phyloP scores from a whole-genome alignment of 2,797 vertebrate genomes.

The Poecilia wingei region DNA sequence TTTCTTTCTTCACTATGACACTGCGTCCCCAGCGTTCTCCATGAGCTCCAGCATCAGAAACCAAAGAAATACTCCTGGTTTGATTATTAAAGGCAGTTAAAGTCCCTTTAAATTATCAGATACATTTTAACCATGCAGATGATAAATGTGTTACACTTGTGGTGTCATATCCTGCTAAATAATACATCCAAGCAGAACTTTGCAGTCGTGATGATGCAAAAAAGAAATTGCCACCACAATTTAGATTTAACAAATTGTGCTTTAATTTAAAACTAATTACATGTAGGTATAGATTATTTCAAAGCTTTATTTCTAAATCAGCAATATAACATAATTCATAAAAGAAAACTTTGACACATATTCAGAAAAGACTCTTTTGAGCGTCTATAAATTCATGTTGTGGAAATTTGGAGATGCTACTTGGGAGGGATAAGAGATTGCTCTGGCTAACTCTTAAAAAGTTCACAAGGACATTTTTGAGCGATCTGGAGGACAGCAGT shows the following conservation, averaged over 20 bases:
- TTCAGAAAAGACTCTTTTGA: neutral
- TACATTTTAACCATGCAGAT: neutral
- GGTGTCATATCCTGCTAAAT: neutral
- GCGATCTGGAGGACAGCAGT: neutral
- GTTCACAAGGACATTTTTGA: neutral
- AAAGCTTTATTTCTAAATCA: neutral
- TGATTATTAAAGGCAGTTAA: neutral
- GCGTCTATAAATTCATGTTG: neutral
- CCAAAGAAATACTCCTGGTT: neutral
- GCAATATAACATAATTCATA: neutral
- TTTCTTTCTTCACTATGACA: neutral
- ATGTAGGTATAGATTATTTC: neutral
- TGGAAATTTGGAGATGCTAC: neutral
- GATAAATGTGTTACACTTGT: neutral
- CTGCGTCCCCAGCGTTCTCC: neutral
- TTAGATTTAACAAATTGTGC: neutral
- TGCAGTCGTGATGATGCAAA: neutral
- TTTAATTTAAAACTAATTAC: neutral
- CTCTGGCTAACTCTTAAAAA: neutral
- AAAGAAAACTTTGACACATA: neutral
- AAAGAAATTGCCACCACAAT: neutral
- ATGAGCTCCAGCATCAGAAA: neutral
- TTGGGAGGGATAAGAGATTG: neutral
- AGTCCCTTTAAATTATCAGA: neutral
- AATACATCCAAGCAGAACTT: neutral